Percentiles rank a stretch among this genome's conserved stretches.
These are phyloP conservation scores for Erinaceus europaeus DNA, from an alignment of 2,113 vertebrate species.

Conservation along the genomic window DNA sequence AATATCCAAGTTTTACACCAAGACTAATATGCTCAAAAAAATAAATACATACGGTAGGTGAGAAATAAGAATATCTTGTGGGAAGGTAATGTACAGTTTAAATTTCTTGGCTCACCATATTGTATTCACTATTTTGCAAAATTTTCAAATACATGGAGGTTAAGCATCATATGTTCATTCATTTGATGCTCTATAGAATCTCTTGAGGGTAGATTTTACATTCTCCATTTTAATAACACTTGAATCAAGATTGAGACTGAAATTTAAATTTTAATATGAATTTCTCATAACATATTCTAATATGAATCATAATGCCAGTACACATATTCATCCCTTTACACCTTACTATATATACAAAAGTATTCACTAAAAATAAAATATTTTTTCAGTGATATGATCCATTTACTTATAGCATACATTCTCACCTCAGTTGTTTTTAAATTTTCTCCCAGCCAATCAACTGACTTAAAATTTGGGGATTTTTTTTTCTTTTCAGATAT, in stretches of 20 bases:
- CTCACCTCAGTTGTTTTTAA: background rate
- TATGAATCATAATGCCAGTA: too few species aligned
- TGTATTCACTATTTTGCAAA: background rate
- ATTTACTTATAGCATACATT: background rate
- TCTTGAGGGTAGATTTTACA: background rate
- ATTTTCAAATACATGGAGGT: background rate
- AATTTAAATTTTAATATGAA: background rate
- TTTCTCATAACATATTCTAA: fast-evolving
- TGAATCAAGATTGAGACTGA: background rate
- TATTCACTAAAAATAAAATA: background rate
- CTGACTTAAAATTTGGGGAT: background rate
- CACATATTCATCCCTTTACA: background rate
- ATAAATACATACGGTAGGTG: background rate
- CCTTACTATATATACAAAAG: background rate
- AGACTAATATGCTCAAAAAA: background rate
- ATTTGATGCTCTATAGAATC: background rate
- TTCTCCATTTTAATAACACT: background rate
- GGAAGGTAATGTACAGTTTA: background rate
- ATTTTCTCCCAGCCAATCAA: background rate
- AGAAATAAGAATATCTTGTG: background rate
- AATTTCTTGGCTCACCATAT: background rate
- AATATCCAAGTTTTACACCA: background rate
- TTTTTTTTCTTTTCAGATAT: background rate
- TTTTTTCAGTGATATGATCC: background rate
- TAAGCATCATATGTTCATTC: background rate